A percentile compares a stretch with the other conserved stretches of the same genome.
phyloP scores from a whole-genome alignment of 2,888 invertebrate species.

The Norana najaformis region DNA sequence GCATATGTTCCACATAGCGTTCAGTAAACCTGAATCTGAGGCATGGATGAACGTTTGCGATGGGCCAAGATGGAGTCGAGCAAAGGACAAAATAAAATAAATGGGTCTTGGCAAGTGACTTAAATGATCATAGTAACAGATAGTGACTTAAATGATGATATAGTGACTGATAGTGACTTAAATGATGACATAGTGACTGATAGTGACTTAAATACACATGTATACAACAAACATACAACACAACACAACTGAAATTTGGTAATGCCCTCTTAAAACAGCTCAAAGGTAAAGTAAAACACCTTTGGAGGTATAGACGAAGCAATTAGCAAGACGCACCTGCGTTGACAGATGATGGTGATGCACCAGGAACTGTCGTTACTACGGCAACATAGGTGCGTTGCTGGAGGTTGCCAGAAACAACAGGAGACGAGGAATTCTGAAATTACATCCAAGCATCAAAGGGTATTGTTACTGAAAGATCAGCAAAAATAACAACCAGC shows the following conservation, averaged over 20 bases:
- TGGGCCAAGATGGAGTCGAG: no score
- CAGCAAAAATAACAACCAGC: no score
- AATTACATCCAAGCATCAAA: neutral
- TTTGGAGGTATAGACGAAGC: neutral
- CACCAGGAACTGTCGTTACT: neutral
- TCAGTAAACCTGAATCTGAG: no score
- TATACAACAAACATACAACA: neutral
- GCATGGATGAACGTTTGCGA: no score
- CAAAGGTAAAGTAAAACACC: neutral
- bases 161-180: no score
- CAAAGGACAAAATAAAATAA: no score
- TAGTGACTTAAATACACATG: neutral
- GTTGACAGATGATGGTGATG: neutral
- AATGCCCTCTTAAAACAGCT: slow-evolving; percentile 31
- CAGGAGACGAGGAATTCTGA: neutral
- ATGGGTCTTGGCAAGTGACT: no score
- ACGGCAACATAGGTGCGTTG: neutral
- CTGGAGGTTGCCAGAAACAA: neutral
- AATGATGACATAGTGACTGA: no score
- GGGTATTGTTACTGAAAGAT: no score
- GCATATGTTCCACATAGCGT: no score
- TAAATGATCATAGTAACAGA: no score
- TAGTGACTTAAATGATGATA: no score
- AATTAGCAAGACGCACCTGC: neutral
- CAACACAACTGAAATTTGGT: neutral